These are phyloP conservation scores for Argynnis bischoffii DNA, from an alignment of 2,888 invertebrate genomes.

Conservation along the genomic window DNA sequence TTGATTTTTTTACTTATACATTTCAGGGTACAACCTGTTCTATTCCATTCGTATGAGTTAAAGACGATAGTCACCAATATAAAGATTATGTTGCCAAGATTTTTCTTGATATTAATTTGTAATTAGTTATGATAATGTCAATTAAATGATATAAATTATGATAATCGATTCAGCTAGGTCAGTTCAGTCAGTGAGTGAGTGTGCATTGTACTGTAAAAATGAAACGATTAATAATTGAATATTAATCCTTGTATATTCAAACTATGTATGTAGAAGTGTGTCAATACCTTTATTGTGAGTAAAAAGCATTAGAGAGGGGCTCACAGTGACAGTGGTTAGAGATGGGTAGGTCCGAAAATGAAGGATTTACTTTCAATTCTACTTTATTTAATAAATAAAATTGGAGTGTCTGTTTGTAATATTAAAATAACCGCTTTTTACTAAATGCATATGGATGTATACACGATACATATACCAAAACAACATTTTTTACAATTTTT, in stretches of 20 bases:
- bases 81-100: conserved; percentile 8
- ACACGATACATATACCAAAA: no score
- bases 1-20: no score
- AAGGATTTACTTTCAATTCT: conserved; percentile 4
- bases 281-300: neutral
- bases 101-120: conserved; percentile 25
- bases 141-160: conserved; percentile 29
- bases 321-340: conserved; percentile 3
- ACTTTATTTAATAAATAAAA: neutral
- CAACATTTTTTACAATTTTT: no score
- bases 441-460: no score
- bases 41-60: no score
- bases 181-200: conserved; percentile 31
- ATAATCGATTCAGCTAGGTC: conserved; percentile 37
- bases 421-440: no score
- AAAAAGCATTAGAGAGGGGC: conserved; percentile 5
- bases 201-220: conserved; percentile 13
- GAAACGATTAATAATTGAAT: neutral
- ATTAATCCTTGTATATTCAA: neutral
- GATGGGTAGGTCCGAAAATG: conserved; percentile 16
- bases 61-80: conserved; percentile 14
- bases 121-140: conserved; percentile 35
- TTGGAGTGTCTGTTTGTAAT: no score
- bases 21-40: no score
- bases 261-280: conserved; percentile 3